phyloP scores from a whole-genome alignment of 1,140 invertebrate genomes.

The Nephila pilipes region DNA sequence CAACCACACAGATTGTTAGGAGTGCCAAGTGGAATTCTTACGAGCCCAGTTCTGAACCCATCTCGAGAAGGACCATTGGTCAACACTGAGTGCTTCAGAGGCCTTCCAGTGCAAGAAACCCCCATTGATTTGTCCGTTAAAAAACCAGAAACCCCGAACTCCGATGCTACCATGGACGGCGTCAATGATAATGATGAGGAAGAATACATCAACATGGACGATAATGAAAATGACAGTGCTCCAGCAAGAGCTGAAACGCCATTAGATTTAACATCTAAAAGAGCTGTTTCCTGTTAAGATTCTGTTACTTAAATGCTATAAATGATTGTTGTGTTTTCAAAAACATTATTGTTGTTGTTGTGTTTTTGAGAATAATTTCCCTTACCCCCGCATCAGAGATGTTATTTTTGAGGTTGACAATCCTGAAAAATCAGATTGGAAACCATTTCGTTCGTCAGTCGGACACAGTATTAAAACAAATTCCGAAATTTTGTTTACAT shows the following conservation, averaged over 20 bases:
- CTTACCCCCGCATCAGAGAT: constrained; percentile 12
- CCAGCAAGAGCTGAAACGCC: constrained; percentile 69
- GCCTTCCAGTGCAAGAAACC: constrained; percentile 79
- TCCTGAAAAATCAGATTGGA: constrained; percentile 44
- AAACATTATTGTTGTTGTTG: constrained; percentile 63
- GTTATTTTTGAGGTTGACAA: constrained; percentile 61
- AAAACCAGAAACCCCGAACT: constrained; percentile 74
- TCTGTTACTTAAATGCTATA: constrained; percentile 31
- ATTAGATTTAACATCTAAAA: constrained; percentile 70
- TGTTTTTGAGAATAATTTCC: constrained; percentile 45
- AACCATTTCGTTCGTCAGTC: constrained; percentile 21
- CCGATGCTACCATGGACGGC: constrained; percentile 58
- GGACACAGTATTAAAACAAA: constrained; percentile 71
- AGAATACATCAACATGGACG: constrained; percentile 72
- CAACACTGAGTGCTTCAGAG: constrained; percentile 69
- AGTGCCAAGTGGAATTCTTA: constrained; percentile 61
- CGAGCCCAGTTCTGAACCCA: constrained; percentile 33
- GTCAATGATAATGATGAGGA: constrained; percentile 66
- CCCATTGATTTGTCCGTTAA: constrained; percentile 79
- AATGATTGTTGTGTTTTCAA: constrained; percentile 43
- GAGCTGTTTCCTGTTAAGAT: constrained; percentile 58
- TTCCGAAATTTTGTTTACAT: constrained; percentile 23
- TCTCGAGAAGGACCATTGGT: constrained; percentile 35
- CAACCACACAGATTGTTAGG: constrained; percentile 48
- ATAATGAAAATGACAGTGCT: constrained; percentile 46